phyloP scores from a whole-genome alignment of 37 sponge, comb jelly and placozoan species.

The Corticium candelabrum region DNA sequence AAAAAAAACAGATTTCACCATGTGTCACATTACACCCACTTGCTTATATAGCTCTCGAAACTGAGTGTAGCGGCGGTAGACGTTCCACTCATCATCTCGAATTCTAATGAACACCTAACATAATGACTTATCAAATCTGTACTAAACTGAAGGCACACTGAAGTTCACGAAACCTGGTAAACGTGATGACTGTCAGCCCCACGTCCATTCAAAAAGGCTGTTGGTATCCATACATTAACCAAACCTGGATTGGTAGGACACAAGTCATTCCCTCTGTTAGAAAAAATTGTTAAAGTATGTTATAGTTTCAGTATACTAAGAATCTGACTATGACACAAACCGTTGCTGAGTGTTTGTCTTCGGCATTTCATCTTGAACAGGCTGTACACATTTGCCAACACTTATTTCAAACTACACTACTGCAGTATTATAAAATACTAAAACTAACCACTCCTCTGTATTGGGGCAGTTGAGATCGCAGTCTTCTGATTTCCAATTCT shows the following conservation, averaged over 20 bases:
- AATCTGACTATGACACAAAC: too few relatives aligned
- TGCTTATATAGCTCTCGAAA: constrained; percentile 54
- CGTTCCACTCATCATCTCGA: constrained; percentile 83
- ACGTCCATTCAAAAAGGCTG: constrained; percentile 60
- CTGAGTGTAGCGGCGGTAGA: constrained; percentile 86
- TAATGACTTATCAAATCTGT: not conserved
- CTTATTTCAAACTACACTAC: too few relatives aligned
- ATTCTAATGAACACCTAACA: constrained; percentile 44
- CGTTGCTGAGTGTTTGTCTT: too few relatives aligned
- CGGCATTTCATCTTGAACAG: too few relatives aligned
- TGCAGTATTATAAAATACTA: too few relatives aligned
- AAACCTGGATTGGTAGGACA: too few relatives aligned
- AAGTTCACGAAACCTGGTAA: constrained; percentile 52
- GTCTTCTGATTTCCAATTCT: constrained; percentile 30
- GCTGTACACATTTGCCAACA: too few relatives aligned
- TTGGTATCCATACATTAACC: constrained; percentile 88
- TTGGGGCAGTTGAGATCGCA: constrained; percentile 8
- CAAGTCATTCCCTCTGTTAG: too few relatives aligned
- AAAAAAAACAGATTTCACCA: too few relatives aligned
- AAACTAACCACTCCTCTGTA: constrained; percentile 10
- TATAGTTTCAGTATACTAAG: too few relatives aligned
- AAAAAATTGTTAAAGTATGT: too few relatives aligned
- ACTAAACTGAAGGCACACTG: not conserved
- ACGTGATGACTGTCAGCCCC: constrained; percentile 69
- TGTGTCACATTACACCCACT: not conserved